Evolutionary conservation across 2,888 invertebrate species (phyloP).

Genomic region (Ophraella communa): DNA sequence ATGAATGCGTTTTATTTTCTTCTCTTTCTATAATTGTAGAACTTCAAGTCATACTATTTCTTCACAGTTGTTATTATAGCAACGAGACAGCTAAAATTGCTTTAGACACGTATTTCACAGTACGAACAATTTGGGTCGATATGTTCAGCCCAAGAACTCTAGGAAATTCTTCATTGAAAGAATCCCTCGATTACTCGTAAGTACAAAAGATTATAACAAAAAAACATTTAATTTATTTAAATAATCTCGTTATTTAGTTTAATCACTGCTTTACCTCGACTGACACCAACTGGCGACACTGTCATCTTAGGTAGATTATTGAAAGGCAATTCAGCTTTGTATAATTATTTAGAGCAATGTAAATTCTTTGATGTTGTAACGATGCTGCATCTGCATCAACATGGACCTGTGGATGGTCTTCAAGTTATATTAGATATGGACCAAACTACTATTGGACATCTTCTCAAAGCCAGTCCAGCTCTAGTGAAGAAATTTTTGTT

Average conservation of each 20-base stretch:
- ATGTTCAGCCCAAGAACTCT: constrained; percentile 68
- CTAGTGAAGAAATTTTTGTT: constrained; percentile 72
- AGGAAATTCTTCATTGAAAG: constrained; percentile 60
- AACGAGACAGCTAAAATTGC: constrained; percentile 73
- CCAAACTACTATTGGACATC: constrained; percentile 67
- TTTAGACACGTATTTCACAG: constrained; percentile 72
- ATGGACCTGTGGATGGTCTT: constrained; percentile 66
- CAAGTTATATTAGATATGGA: constrained; percentile 70
- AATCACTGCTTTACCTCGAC: constrained; percentile 41
- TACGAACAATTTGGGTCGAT: constrained; percentile 70
- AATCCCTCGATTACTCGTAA: constrained; percentile 64
- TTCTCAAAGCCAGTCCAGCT: constrained; percentile 68
- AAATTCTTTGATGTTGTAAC: constrained; percentile 66
- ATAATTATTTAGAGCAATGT: constrained; percentile 62
- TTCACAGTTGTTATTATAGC: constrained; percentile 73
- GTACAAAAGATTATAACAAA: constrained; percentile 41
- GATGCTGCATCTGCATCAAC: constrained; percentile 65
- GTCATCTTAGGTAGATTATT: constrained; percentile 52
- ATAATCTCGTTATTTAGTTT: constrained; percentile 38
- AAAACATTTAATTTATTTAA: too few species aligned
- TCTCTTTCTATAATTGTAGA: constrained; percentile 45
- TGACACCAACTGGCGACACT: constrained; percentile 46
- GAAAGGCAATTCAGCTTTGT: constrained; percentile 67
- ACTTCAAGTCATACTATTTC: constrained; percentile 65
- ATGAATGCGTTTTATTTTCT: too few species aligned